These are phyloP conservation scores for Myodes glareolus DNA, from an alignment of 2,113 vertebrate genomes.

Conservation along the genomic window DNA sequence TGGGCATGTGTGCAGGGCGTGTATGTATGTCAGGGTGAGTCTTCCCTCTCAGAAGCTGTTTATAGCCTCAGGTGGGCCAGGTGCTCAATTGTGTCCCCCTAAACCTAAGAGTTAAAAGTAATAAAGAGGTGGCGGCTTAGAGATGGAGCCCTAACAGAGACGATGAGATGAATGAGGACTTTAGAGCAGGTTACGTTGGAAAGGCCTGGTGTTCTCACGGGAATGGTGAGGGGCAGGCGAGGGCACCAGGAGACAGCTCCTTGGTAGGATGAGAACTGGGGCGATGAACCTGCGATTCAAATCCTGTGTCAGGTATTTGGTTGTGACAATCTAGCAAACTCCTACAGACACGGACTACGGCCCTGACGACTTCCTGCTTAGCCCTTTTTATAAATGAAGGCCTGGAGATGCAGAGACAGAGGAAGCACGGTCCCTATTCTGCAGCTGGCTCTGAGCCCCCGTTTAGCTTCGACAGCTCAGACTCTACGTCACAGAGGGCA, in stretches of 20 bases:
- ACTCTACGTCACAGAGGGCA: fast-evolving
- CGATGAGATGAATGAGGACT: background rate
- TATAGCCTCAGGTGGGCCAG: fast-evolving
- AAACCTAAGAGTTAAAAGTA: background rate
- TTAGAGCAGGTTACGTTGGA: background rate
- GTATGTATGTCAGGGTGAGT: fast-evolving
- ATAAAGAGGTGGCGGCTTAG: background rate
- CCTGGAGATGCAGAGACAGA: background rate
- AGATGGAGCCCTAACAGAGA: background rate
- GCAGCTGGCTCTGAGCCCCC: background rate
- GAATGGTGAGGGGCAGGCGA: fast-evolving
- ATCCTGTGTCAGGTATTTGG: background rate
- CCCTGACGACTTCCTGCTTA: background rate
- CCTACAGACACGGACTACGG: background rate
- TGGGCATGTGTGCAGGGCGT: fast-evolving
- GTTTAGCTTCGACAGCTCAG: background rate
- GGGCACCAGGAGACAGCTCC: fast-evolving
- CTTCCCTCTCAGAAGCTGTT: background rate
- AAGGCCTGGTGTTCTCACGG: background rate
- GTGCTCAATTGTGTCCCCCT: background rate
- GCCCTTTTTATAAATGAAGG: background rate
- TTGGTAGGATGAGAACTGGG: background rate
- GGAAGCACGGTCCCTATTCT: fast-evolving
- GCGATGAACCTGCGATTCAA: fast-evolving
- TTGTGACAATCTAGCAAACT: fast-evolving